phyloP scores from a whole-genome alignment of 2,888 invertebrate genomes.

The Ophraella communa region DNA sequence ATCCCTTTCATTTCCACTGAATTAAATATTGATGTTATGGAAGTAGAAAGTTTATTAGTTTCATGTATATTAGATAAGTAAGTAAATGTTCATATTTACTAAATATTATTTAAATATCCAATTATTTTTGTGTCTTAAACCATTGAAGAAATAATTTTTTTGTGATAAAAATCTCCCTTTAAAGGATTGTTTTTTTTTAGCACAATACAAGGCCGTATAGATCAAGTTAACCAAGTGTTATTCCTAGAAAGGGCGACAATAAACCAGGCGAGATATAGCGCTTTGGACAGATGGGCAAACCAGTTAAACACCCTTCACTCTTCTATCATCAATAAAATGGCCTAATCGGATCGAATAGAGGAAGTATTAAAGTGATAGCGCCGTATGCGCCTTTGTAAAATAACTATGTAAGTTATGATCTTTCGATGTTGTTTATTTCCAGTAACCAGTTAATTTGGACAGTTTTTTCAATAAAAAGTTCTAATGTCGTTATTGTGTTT shows the following conservation, averaged over 20 bases:
- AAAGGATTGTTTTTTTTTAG: slow-evolving; percentile 62
- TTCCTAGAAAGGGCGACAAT: slow-evolving; percentile 83
- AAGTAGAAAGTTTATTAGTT: slow-evolving; percentile 95
- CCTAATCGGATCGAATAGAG: slow-evolving; percentile 39
- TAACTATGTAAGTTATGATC: background rate
- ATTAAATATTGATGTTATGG: slow-evolving; percentile 89
- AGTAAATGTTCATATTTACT: slow-evolving; percentile 55
- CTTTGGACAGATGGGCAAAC: slow-evolving; percentile 95
- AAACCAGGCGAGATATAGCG: slow-evolving; percentile 86
- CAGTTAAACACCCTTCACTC: slow-evolving; percentile 88
- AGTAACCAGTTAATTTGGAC: background rate
- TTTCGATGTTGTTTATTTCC: too few relatives aligned
- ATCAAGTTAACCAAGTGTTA: slow-evolving; percentile 93
- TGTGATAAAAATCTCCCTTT: too few relatives aligned
- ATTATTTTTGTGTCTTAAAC: too few relatives aligned
- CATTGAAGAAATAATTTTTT: too few relatives aligned
- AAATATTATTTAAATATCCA: too few relatives aligned
- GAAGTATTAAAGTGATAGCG: slow-evolving; percentile 20
- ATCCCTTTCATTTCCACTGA: slow-evolving; percentile 97
- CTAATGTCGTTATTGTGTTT: too few relatives aligned
- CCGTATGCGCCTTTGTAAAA: slow-evolving; percentile 16
- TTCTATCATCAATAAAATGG: slow-evolving; percentile 92
- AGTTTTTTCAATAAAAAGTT: background rate
- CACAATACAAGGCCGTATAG: slow-evolving; percentile 85
- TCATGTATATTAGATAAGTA: slow-evolving; percentile 98